Base-by-base conservation (phyloP, 2,113 vertebrate species). In the Astur gentilis region DNA sequence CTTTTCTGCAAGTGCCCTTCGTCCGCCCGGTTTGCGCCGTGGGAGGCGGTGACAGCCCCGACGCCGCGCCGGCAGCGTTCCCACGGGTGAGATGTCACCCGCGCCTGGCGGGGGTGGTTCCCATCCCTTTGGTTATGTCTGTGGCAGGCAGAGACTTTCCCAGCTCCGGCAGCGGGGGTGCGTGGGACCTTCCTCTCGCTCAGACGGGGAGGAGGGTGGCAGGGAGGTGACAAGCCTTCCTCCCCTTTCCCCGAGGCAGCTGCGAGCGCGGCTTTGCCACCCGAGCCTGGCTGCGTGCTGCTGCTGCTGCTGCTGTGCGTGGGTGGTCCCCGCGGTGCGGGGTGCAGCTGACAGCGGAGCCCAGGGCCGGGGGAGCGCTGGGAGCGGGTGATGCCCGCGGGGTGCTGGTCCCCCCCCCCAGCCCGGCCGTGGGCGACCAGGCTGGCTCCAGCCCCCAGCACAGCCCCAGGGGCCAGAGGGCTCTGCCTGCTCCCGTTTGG, bases 11-110 rank as follows among this genome's bases (percentile, higher is more conserved):
- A 9, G 21, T n/a, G 50, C 49, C 81, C 94, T n/a, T 62, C 0
- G 1, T 5, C 80, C 3, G 2, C 38, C 45, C 2, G 0, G 34
- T 12, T 8, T 5, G 83, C 5, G 13, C 71, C 2, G 7, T 40
- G 67, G 85, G 93, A 52, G 82, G 2, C 5, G 5, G 87, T 54
- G 87, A 45, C 83, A 87, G 88, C 82, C 93, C 93, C 42, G 80
- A 2, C 12, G 13, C 78, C 2, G 17, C 2, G n/a, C 83, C 64
- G 1, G 58, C 76, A 93, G 94, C 22, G 7, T 38, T 87, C 96
- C 96, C 93, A 16, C 23, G 73, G 94, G 85, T 57, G 96, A 77
- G 72, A 70, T 93, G 96, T 93, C 94, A 81, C 90, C 93, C 45
- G 31, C 60, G 1, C 78, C 93, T 5, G 3, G 64, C 5, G 78